Conservation (phyloP, 2,888 invertebrate genomes). For the Sesia bembeciformis region DNA sequence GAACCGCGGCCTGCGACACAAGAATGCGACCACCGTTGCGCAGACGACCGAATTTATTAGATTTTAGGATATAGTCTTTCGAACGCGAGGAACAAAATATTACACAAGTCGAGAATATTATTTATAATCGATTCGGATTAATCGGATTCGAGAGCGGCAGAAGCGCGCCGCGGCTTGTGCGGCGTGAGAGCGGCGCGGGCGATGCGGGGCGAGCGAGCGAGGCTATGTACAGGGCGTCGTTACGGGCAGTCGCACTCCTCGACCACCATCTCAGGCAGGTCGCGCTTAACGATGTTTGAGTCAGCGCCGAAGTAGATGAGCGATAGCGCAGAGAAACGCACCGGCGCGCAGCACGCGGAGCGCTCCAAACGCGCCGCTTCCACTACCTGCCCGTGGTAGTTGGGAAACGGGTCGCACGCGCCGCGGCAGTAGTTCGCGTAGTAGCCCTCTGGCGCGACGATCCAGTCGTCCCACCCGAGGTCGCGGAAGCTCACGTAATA, state of each 20-base stretch:
- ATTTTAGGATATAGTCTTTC: slow-evolving; percentile 71
- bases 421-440: slow-evolving; percentile 96
- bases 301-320: slow-evolving; percentile 94
- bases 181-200: slow-evolving; percentile 32
- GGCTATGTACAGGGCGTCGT: slow-evolving; percentile 49
- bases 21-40: slow-evolving; percentile 18
- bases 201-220: slow-evolving; percentile 21
- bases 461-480: slow-evolving; percentile 96
- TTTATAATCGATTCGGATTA: slow-evolving; percentile 70
- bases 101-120: slow-evolving; percentile 73
- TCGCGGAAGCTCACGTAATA: slow-evolving; percentile 94
- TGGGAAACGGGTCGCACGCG: slow-evolving; percentile 89
- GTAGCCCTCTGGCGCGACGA: slow-evolving; percentile 91
- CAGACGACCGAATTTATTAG: slow-evolving; percentile 21
- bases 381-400: slow-evolving; percentile 92
- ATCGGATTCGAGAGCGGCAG: slow-evolving; percentile 66
- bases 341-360: slow-evolving; percentile 93
- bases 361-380: slow-evolving; percentile 92
- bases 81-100: slow-evolving; percentile 74
- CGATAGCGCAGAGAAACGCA: slow-evolving; percentile 93
- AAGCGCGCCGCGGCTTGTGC: slow-evolving; percentile 28
- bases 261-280: slow-evolving; percentile 96
- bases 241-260: slow-evolving; percentile 96
- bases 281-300: slow-evolving; percentile 92
- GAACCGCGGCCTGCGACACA: slow-evolving; percentile 24